These are phyloP conservation scores for Holothuria leucospilota DNA, from an alignment of 53 echinoderm and acorn worm species.

Conservation along the genomic window DNA sequence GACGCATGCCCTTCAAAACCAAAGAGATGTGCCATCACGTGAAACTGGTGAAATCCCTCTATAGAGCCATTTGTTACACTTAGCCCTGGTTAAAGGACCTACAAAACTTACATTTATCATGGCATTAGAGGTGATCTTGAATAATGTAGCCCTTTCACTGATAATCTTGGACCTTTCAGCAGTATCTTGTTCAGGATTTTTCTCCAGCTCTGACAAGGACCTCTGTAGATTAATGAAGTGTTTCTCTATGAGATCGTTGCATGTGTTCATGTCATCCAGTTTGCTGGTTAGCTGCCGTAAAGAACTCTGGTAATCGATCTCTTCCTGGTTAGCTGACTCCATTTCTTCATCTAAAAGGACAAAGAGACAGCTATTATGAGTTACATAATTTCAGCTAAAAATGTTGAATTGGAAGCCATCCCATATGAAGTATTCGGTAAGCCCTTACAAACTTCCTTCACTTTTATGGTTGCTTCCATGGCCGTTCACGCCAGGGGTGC, in stretches of 20 bases:
- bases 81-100: too few relatives aligned
- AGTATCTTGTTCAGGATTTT: constrained; percentile 67
- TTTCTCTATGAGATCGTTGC: constrained; percentile 97
- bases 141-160: constrained; percentile 94
- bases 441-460: too few relatives aligned
- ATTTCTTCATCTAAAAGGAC: constrained; percentile 66
- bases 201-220: constrained; percentile 88
- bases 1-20: too few relatives aligned
- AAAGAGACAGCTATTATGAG: neutral
- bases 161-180: constrained; percentile 88
- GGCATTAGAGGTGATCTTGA: constrained; percentile 98
- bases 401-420: too few relatives aligned
- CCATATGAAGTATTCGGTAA: too few relatives aligned
- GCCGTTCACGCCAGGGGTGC: too few relatives aligned
- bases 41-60: too few relatives aligned
- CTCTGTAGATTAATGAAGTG: constrained; percentile 92
- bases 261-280: constrained; percentile 93
- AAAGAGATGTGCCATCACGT: too few relatives aligned
- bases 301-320: constrained; percentile 83
- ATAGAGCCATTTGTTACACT: too few relatives aligned
- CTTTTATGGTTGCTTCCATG: too few relatives aligned
- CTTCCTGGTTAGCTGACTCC: constrained; percentile 81
- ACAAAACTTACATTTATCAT: constrained; percentile 95
- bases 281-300: constrained; percentile 89
- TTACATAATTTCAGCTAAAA: too few relatives aligned